Conservation (phyloP, 2,113 vertebrate genomes). For the Calypte anna region DNA sequence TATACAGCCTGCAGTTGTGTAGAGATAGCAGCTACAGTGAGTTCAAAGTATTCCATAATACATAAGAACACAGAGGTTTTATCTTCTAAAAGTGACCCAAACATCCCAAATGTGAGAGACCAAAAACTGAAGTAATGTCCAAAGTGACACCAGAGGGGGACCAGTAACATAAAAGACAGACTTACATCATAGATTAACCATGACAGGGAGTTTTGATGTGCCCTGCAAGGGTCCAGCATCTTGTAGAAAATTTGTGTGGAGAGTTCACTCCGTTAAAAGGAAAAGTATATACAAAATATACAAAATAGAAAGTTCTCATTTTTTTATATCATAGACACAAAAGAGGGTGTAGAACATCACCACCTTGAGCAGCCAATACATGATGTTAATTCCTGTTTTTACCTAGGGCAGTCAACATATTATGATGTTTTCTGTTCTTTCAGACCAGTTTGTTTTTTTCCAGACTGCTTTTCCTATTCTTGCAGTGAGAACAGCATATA, state of each 20-base stretch:
- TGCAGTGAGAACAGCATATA: neutral
- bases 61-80: neutral
- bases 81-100: neutral
- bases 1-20: neutral
- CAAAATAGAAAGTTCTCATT: neutral
- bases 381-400: neutral
- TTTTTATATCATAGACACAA: neutral
- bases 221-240: neutral
- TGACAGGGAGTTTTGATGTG: accelerated
- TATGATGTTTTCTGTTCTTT: neutral
- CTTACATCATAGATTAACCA: neutral
- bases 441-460: neutral
- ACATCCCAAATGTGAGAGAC: neutral
- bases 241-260: accelerated
- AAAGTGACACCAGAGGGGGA: neutral
- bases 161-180: neutral
- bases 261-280: neutral
- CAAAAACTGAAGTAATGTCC: neutral
- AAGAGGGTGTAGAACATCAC: neutral
- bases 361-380: neutral
- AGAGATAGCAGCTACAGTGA: neutral
- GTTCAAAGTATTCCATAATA: accelerated
- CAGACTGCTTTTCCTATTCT: neutral
- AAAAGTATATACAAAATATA: accelerated
- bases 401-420: neutral